Conservation (phyloP, 2,113 vertebrate species). For the Hippocampus abdominalis region DNA sequence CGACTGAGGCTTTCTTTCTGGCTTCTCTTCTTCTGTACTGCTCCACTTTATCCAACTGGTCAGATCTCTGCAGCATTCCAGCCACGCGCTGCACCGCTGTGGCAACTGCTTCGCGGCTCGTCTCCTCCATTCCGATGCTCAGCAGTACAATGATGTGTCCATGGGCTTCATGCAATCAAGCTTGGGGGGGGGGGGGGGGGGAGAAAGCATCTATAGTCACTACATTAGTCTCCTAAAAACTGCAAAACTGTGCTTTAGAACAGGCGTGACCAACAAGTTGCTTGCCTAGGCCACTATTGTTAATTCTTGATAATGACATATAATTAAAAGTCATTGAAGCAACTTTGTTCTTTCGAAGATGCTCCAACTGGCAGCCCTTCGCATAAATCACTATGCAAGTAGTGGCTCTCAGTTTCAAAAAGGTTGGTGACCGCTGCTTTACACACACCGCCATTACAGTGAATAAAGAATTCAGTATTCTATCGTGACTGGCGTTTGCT, state of each 20-base stretch:
- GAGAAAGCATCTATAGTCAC: neutral
- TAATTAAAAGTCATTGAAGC: neutral
- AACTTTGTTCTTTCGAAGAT: neutral
- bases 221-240: neutral
- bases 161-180: neutral
- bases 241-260: neutral
- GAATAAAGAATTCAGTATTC: too few relatives aligned
- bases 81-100: conserved; percentile 95
- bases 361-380: too few relatives aligned
- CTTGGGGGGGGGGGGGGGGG: neutral
- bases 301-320: too few relatives aligned
- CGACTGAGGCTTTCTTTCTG: conserved; percentile 95
- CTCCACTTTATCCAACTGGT: conserved; percentile 97
- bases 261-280: neutral
- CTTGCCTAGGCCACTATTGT: too few relatives aligned
- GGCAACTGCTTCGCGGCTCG: conserved; percentile 87
- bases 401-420: too few relatives aligned
- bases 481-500: too few relatives aligned
- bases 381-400: too few relatives aligned
- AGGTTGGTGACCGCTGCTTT: too few relatives aligned
- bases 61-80: conserved; percentile 94
- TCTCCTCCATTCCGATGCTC: conserved; percentile 84
- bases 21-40: conserved; percentile 93
- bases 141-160: neutral
- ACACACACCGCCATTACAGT: too few relatives aligned